Evolutionary conservation across 2,888 invertebrate genomes (phyloP), one percentile per base, ranked within the genome.

Genomic region (Meteorus colon): DNA sequence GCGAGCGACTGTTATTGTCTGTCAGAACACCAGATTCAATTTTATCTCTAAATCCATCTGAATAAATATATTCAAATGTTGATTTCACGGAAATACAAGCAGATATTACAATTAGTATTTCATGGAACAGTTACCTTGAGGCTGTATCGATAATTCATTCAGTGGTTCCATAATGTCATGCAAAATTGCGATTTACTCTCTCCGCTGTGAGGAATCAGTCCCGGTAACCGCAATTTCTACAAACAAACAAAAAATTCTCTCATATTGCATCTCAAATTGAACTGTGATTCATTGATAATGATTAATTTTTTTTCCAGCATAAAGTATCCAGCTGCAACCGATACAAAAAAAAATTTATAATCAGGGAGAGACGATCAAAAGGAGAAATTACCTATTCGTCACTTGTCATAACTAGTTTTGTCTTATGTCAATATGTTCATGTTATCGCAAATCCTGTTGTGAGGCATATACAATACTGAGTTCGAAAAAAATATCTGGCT

Each of bases 111-210:
- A 55, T 51, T 51, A 31, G 0, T 27, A 24, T 8, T 14, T 19
- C 10, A 5, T 27, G n/a, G 29, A 16, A 19, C 5, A 27, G 16
- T 16, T 69, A 48, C 31, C 55, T 69, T 34, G 31, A 55, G 8
- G 16, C 59, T 59, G 29, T 6, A 34, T 69, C 19, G 31, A 51
- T 31, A 31, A 69, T 6, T 69, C 12, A 8, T 68, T 24, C 16
- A 59, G 27, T 31, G 51, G 12, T 59, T 69, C 59, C 69, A 69
- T 69, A 37, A 69, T 69, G 69, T 68, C 51, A 68, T 48, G 51
- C n/a, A 24, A 19, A 68, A 51, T n/a, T 62, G 12, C 29, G 5
- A 29, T 31, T 31, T 16, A 62, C 10, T n/a, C 14, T 31, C 3
- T 31, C 1, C 4, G 16, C 10, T 31, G 4, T 31, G 27, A 27